These are phyloP conservation scores for Heliconius charithonia DNA, from an alignment of 2,888 invertebrate genomes.

Conservation along the genomic window DNA sequence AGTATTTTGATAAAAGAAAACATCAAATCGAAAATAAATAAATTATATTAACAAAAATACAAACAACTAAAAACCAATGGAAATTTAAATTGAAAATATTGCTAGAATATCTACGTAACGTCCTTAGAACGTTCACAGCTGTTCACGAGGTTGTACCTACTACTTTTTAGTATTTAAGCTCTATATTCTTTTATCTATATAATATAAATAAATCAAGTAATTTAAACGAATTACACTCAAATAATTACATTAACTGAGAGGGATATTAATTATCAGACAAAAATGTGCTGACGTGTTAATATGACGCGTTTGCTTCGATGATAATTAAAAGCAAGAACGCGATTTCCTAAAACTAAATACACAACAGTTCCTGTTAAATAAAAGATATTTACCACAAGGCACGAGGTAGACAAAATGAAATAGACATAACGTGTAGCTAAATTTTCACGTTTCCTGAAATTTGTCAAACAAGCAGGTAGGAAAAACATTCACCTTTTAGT, in stretches of 20 bases:
- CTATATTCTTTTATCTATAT: not conserved
- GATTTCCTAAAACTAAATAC: not conserved
- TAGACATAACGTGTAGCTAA: not conserved
- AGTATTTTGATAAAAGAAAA: not conserved
- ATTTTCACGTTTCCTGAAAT: conserved; percentile 50
- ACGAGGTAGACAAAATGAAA: not conserved
- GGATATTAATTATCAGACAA: not conserved
- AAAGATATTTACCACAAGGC: conserved; percentile 4
- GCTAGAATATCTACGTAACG: conserved; percentile 4
- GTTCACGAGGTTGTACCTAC: conserved; percentile 1
- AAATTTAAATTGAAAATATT: not conserved
- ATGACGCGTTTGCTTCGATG: conserved; percentile 10
- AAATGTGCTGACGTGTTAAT: conserved; percentile 23
- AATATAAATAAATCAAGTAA: not conserved
- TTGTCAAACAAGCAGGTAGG: conserved; percentile 58
- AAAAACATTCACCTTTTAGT: conserved; percentile 67
- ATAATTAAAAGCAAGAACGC: not conserved
- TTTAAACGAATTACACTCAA: not conserved
- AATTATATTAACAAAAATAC: not conserved
- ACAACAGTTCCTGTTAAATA: not conserved
- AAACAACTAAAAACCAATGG: not conserved
- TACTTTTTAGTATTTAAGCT: not conserved
- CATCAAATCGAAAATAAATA: not conserved
- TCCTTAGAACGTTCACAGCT: conserved; percentile 11
- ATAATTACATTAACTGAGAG: not conserved